Evolutionary conservation across 2,888 invertebrate genomes (phyloP).

Genomic region (Latheticus oryzae): DNA sequence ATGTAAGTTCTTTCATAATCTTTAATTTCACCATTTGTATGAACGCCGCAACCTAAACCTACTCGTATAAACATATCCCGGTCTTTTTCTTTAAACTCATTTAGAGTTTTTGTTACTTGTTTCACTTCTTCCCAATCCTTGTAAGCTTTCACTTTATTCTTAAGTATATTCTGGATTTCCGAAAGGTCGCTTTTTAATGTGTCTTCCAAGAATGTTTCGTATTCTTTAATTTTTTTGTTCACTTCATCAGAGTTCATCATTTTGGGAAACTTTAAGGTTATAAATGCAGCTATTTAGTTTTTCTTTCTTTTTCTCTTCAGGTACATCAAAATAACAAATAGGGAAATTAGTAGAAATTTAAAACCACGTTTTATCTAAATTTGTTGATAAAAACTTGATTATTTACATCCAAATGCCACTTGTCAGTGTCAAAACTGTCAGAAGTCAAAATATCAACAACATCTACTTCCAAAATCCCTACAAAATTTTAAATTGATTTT

Average conservation of each 20-base stretch:
- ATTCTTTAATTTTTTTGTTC: slow-evolving; percentile 57
- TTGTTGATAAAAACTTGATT: neutral
- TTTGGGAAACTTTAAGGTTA: slow-evolving; percentile 15
- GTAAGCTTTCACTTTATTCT: slow-evolving; percentile 52
- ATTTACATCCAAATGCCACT: neutral
- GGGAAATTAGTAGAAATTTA: too few relatives aligned
- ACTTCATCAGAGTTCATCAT: slow-evolving; percentile 49
- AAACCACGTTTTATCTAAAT: too few relatives aligned
- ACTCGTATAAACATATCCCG: slow-evolving; percentile 53
- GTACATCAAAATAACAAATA: too few relatives aligned
- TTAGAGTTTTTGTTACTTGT: slow-evolving; percentile 53
- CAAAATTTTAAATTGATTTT: too few relatives aligned
- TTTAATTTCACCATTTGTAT: slow-evolving; percentile 56
- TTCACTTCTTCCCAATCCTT: slow-evolving; percentile 62
- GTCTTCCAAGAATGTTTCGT: slow-evolving; percentile 61
- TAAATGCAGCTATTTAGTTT: too few relatives aligned
- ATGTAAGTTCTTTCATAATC: slow-evolving; percentile 57
- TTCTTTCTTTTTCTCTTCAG: too few relatives aligned
- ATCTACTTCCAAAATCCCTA: too few relatives aligned
- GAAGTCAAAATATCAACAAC: too few relatives aligned
- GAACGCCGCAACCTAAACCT: slow-evolving; percentile 54
- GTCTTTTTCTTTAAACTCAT: slow-evolving; percentile 58
- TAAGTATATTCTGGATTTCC: slow-evolving; percentile 56
- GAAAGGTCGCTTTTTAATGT: slow-evolving; percentile 61
- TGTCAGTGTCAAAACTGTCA: too few relatives aligned